These are phyloP conservation scores for Lampris incognitus DNA, from an alignment of 2,113 vertebrate genomes.

Conservation along the genomic window DNA sequence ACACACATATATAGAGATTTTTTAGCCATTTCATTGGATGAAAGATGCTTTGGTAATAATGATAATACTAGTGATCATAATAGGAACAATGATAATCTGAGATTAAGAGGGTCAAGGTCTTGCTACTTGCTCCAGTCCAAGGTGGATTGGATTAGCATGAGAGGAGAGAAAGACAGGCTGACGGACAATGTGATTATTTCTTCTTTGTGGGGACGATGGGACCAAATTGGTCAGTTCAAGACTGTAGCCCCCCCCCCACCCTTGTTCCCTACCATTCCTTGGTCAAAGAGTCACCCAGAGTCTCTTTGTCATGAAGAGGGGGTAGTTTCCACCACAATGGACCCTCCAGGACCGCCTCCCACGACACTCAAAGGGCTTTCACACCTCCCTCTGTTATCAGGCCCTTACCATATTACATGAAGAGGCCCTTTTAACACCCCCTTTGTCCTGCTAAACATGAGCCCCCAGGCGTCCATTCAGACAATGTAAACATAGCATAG, in stretches of 20 bases:
- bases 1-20: conserved; percentile 52
- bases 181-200: conserved; percentile 52
- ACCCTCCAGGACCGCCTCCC: too few relatives aligned
- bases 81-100: conserved; percentile 71
- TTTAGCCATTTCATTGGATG: conserved; percentile 65
- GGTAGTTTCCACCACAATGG: too few relatives aligned
- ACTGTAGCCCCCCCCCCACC: conserved; percentile 30
- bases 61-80: conserved; percentile 59
- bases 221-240: conserved; percentile 44
- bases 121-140: conserved; percentile 59
- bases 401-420: too few relatives aligned
- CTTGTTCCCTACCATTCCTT: conserved; percentile 88
- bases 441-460: too few relatives aligned
- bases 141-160: conserved; percentile 46
- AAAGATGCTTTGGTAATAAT: conserved; percentile 65
- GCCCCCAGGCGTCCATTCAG: too few relatives aligned
- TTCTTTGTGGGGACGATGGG: conserved; percentile 32
- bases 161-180: conserved; percentile 45
- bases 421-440: too few relatives aligned
- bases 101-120: conserved; percentile 61
- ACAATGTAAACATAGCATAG: too few relatives aligned
- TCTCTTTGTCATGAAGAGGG: too few relatives aligned
- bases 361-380: too few relatives aligned
- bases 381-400: too few relatives aligned
- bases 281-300: conserved; percentile 72